phyloP scores from a whole-genome alignment of 2,113 vertebrate species.

The Planiliza haematocheilus region DNA sequence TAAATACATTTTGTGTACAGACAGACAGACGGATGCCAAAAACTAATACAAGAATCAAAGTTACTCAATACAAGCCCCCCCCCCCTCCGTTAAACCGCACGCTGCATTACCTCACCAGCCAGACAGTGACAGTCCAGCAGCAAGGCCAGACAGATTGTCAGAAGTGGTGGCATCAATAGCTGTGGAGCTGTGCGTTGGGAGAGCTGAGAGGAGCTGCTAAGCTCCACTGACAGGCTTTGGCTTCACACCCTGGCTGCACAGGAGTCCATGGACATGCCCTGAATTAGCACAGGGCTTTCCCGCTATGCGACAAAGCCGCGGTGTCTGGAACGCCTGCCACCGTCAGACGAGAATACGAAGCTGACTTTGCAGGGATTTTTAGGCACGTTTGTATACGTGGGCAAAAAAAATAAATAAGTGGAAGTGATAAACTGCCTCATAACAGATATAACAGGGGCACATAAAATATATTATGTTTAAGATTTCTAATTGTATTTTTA shows the following conservation, averaged over 20 bases:
- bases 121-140: background rate
- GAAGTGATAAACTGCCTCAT: no score
- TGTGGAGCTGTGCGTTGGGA: constrained; percentile 12
- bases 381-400: no score
- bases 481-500: no score
- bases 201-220: constrained; percentile 50
- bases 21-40: no score
- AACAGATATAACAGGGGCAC: no score
- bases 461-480: background rate
- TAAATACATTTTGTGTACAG: no score
- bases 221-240: constrained; percentile 55
- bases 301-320: constrained; percentile 21
- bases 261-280: constrained; percentile 25
- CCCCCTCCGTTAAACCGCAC: constrained; percentile 1
- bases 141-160: constrained; percentile 34
- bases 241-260: constrained; percentile 52
- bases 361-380: background rate
- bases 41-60: no score
- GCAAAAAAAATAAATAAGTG: no score
- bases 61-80: no score
- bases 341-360: constrained; percentile 9
- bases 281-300: constrained; percentile 64
- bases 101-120: constrained; percentile 23
- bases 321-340: constrained; percentile 12
- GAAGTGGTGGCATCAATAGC: constrained; percentile 21